Percentiles rank a stretch among this genome's conserved stretches.
Evolutionary conservation across 2,113 vertebrate species (phyloP).

Genomic region (Sylvilagus bachmani): DNA sequence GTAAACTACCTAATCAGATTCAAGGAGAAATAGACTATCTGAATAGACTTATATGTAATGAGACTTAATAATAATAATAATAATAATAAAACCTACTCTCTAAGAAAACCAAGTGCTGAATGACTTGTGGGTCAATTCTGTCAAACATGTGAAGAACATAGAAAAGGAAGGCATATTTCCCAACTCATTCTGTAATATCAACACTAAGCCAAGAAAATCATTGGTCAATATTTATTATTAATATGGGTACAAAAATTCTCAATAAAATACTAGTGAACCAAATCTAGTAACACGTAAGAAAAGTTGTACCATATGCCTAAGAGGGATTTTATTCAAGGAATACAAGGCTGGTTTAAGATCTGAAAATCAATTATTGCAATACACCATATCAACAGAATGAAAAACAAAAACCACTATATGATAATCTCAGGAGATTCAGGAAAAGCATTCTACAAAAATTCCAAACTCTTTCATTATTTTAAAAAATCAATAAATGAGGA

Average conservation of each 20-base stretch:
- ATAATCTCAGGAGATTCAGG: background rate
- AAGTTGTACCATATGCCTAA: background rate
- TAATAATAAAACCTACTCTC: background rate
- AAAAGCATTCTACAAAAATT: background rate
- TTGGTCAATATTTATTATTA: background rate
- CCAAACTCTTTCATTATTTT: background rate
- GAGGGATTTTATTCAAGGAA: background rate
- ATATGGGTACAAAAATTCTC: background rate
- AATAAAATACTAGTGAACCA: background rate
- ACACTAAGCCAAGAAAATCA: background rate
- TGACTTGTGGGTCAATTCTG: background rate
- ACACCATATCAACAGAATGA: background rate
- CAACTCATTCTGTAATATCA: background rate
- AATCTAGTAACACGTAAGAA: background rate
- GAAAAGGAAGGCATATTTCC: background rate
- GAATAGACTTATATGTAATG: background rate
- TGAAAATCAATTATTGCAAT: background rate
- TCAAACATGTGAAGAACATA: background rate
- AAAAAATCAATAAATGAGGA: background rate
- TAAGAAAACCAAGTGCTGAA: background rate
- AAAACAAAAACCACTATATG: background rate
- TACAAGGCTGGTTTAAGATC: too few relatives aligned
- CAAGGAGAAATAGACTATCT: background rate
- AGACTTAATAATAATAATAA: background rate
- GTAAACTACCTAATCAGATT: background rate